Evolutionary conservation across 2,113 vertebrate genomes (phyloP).

Genomic region (Aleadryas rufinucha): DNA sequence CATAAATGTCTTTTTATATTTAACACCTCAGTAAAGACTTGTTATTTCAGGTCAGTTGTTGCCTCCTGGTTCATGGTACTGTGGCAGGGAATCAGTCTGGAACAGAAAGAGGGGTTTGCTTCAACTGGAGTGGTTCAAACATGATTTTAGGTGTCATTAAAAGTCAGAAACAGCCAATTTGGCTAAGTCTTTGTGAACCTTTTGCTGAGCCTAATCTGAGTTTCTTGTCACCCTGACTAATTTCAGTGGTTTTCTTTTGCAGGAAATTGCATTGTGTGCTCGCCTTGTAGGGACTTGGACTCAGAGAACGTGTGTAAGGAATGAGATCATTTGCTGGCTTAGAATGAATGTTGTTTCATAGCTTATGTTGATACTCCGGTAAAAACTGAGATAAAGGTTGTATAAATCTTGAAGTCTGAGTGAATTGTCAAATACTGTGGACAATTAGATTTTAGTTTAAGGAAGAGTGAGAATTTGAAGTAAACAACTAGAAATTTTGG

Average conservation of each 20-base stretch:
- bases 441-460: not conserved
- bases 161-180: not conserved
- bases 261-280: slow-evolving; percentile 19
- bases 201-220: not conserved
- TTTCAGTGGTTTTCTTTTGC: slow-evolving; percentile 27
- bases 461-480: not conserved
- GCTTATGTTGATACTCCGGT: not conserved
- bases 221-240: slow-evolving; percentile 47
- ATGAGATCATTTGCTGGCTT: slow-evolving; percentile 35
- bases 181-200: not conserved
- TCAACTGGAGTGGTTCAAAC: not conserved
- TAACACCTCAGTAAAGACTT: not conserved
- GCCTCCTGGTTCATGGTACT: not conserved
- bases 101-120: not conserved
- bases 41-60: not conserved
- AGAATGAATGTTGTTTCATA: not conserved
- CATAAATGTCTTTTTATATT: not conserved
- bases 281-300: not conserved
- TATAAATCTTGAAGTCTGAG: not conserved
- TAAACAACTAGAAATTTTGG: not conserved
- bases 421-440: not conserved
- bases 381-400: not conserved
- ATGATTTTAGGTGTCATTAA: not conserved
- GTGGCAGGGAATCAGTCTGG: not conserved
- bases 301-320: not conserved